Percentiles rank a stretch among this genome's conserved stretches.
These are phyloP conservation scores for Danionella cerebrum DNA, from an alignment of 2,113 vertebrate genomes.

Conservation along the genomic window DNA sequence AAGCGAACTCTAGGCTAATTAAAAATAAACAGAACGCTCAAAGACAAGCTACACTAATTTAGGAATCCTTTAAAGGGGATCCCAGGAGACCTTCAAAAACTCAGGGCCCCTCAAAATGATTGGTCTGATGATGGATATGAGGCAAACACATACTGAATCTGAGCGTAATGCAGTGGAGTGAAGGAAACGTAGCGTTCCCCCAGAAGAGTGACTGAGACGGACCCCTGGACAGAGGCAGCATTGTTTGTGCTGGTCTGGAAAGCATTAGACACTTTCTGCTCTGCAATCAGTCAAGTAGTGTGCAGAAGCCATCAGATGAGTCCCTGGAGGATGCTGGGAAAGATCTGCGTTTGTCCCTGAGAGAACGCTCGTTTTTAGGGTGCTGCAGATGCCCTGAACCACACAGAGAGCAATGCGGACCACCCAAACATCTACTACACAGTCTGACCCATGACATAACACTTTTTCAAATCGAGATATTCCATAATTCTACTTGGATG, in stretches of 20 bases:
- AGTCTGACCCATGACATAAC: too few species aligned
- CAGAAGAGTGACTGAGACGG: neutral
- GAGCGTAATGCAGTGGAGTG: neutral
- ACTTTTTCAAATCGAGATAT: too few species aligned
- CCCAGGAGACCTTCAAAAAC: neutral
- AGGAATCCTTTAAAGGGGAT: too few species aligned
- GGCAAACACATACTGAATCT: neutral
- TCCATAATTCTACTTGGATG: too few species aligned
- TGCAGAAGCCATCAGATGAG: slow-evolving; percentile 4
- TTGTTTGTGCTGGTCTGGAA: slow-evolving; percentile 32
- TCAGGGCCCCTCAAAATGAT: neutral
- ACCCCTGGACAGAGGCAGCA: slow-evolving; percentile 27
- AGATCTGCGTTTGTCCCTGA: neutral
- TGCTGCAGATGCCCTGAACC: neutral
- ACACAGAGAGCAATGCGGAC: slow-evolving; percentile 1
- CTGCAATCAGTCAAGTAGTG: slow-evolving; percentile 34
- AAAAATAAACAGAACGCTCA: too few species aligned
- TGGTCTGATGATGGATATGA: neutral
- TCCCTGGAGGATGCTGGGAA: slow-evolving; percentile 1
- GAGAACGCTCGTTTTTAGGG: slow-evolving; percentile 4
- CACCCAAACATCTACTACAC: neutral
- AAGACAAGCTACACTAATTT: too few species aligned
- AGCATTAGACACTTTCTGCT: slow-evolving; percentile 32
- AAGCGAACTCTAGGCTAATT: too few species aligned
- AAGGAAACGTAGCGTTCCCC: neutral